Evolutionary conservation across 64 coral and sea anemone genomes (phyloP), one percentile per base, ranked within the genome.

Genomic region (Orbicella faveolata): DNA sequence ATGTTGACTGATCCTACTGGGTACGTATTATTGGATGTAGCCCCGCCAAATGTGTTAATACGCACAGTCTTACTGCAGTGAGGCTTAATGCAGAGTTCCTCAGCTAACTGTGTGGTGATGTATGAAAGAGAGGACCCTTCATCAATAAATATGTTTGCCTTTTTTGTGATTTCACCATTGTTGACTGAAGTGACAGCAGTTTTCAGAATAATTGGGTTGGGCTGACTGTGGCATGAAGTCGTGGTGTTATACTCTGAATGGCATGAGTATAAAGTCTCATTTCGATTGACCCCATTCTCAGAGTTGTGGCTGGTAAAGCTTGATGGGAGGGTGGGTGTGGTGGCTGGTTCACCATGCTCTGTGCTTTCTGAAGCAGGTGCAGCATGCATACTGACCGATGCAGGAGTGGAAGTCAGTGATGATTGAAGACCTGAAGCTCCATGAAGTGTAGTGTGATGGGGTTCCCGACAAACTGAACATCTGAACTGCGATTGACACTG

Each of bases 371-470:
- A 66, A 90, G 63, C 88, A 81, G 64, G 17, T 54, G 77, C 77
- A 48, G 88, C 88, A 80, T 73, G 78, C n/a, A 67, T 81, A 34
- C 75, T 80, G 51, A 73, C 77, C 70, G 76, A 79, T 81, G 78
- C 61, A 52, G 77, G 61, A 74, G 78, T 34, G 63, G 75, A 73
- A 48, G 55, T 81, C 78, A 78, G 25, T 90, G 77, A 52, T 79
- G 41, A 81, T 73, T 70, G 26, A 10, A 81, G 88, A 90, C 35
- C 75, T 79, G 77, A 80, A 81, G 78, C 88, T 90, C 88, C 88
- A 90, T 81, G 88, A 81, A 90, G 77, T 79, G 78, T 81, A 69
- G 88, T 75, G 78, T 90, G 78, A 90, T 90, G 66, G 61, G 48
- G 63, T 81, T 90, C 41, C 65, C 44, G 63, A 34, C 88, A 81